Evolutionary conservation across 2,797 vertebrate species (phyloP).

Genomic region (Lerista edwardsae): DNA sequence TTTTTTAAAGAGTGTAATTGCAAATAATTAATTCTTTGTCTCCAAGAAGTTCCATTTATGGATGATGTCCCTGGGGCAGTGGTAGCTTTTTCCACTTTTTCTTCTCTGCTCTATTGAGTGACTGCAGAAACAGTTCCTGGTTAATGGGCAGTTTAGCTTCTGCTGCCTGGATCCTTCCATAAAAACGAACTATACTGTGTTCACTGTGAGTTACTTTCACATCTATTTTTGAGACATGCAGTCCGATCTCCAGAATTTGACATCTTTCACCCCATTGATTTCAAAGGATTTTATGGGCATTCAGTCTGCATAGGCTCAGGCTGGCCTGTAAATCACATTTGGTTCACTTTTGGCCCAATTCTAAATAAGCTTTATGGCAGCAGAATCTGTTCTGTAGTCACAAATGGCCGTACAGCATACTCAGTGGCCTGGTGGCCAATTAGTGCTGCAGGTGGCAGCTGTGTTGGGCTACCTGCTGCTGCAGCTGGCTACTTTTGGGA

Average conservation of each 20-base stretch:
- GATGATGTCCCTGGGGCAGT: neutral
- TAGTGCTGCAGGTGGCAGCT: too few species aligned
- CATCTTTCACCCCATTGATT: neutral
- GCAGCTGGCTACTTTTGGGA: too few species aligned
- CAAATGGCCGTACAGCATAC: too few species aligned
- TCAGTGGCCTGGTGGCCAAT: too few species aligned
- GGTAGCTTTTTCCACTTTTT: neutral
- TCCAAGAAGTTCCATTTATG: neutral
- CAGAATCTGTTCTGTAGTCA: too few species aligned
- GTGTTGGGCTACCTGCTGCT: too few species aligned
- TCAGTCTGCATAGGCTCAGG: neutral
- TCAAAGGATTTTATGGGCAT: neutral
- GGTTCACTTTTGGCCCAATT: too few species aligned
- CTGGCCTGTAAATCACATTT: neutral
- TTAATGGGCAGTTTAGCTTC: neutral
- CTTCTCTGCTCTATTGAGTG: neutral
- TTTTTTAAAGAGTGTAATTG: conserved; percentile 25
- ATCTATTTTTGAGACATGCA: neutral
- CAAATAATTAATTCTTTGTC: conserved; percentile 7
- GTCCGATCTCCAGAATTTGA: neutral
- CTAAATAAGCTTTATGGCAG: too few species aligned
- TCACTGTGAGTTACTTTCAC: neutral
- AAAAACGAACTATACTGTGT: neutral
- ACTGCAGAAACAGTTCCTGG: conserved; percentile 3
- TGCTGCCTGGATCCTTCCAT: neutral